Evolutionary conservation across 2,888 invertebrate species (phyloP).

Genomic region (Chloroclysta siterata): DNA sequence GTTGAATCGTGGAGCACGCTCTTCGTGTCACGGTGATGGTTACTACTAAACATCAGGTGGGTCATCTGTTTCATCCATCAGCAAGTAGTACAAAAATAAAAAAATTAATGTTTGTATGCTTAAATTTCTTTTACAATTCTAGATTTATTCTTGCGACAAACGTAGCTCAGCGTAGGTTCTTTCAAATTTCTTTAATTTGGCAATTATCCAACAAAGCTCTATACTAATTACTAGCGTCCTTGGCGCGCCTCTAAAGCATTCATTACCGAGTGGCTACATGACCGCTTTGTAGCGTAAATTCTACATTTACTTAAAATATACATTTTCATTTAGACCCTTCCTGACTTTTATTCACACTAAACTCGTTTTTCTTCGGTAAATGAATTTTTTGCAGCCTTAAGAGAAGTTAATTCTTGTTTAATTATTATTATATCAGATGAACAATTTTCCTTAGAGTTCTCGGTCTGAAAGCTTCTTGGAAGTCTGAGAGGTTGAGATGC

Average conservation of each 20-base stretch:
- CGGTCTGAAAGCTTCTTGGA: too few relatives aligned
- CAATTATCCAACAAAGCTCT: constrained; percentile 61
- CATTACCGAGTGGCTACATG: constrained; percentile 36
- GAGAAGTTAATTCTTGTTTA: constrained; percentile 9
- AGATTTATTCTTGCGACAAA: constrained; percentile 12
- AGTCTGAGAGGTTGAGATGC: too few relatives aligned
- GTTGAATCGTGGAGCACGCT: too few relatives aligned
- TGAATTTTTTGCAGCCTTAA: constrained; percentile 6
- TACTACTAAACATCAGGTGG: too few relatives aligned
- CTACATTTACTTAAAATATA: constrained; percentile 19
- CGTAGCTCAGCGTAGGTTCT: constrained; percentile 26
- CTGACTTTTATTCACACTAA: constrained; percentile 10
- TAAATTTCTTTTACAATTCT: neutral
- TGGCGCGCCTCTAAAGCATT: constrained; percentile 33
- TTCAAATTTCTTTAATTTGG: constrained; percentile 54
- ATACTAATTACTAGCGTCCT: constrained; percentile 57
- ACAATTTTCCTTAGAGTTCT: neutral
- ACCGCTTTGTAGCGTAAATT: constrained; percentile 46
- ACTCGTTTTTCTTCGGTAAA: constrained; percentile 5
- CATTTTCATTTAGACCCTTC: constrained; percentile 15
- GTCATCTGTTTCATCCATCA: too few relatives aligned
- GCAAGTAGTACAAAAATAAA: too few relatives aligned
- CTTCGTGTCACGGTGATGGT: too few relatives aligned
- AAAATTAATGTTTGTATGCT: too few relatives aligned
- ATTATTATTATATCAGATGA: constrained; percentile 3